These are phyloP conservation scores for Podocnemis expansa DNA, from an alignment of 2,113 vertebrate genomes.

Conservation along the genomic window DNA sequence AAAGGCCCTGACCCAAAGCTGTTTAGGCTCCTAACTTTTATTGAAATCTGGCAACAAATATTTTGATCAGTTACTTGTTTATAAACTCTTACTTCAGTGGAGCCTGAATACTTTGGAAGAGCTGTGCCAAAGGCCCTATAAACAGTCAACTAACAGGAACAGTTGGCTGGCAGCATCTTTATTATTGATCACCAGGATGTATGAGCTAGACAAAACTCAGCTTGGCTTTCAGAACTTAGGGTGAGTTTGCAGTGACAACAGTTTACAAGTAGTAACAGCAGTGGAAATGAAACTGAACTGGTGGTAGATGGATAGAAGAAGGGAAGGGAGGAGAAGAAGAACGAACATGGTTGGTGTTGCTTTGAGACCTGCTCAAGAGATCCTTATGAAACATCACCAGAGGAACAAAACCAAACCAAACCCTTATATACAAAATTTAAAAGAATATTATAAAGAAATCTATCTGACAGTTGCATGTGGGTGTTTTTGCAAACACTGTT, in stretches of 20 bases:
- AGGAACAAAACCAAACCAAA: neutral
- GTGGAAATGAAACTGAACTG: slow-evolving; percentile 1
- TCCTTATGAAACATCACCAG: neutral
- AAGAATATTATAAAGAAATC: neutral
- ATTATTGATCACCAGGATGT: neutral
- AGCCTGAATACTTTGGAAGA: neutral
- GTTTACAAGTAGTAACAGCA: slow-evolving; percentile 11
- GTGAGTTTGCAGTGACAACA: neutral
- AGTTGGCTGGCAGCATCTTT: neutral
- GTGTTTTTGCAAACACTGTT: neutral
- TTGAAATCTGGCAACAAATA: neutral
- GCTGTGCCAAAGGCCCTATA: neutral
- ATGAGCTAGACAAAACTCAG: neutral
- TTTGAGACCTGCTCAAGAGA: slow-evolving; percentile 5
- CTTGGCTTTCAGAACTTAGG: neutral
- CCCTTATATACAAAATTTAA: neutral
- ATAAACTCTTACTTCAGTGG: neutral
- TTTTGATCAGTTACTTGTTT: neutral
- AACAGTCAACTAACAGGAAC: neutral
- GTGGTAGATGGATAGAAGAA: slow-evolving; percentile 13
- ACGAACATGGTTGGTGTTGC: slow-evolving; percentile 20
- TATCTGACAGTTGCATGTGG: neutral
- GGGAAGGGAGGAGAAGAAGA: neutral
- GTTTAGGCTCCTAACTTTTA: neutral
- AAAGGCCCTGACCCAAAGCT: neutral